phyloP scores from a whole-genome alignment of 2,888 invertebrate species.

The Microctonus hyperodae region DNA sequence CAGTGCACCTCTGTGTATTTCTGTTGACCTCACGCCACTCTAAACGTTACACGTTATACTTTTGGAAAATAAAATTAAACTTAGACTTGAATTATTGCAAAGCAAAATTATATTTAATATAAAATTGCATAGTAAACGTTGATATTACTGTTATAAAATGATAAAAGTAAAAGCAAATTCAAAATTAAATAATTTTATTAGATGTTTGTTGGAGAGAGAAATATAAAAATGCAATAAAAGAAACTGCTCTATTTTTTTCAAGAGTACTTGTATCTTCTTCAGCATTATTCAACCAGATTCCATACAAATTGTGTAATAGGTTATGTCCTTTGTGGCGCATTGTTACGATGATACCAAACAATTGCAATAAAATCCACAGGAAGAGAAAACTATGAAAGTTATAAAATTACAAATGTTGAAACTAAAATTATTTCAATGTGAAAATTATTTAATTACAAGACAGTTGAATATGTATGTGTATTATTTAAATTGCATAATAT shows the following conservation, averaged over 20 bases:
- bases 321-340: neutral
- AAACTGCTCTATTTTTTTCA: constrained; percentile 16
- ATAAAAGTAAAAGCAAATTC: neutral
- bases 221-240: constrained; percentile 24
- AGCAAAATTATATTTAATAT: neutral
- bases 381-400: neutral
- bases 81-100: neutral
- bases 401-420: neutral
- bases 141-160: neutral
- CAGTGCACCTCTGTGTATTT: constrained; percentile 10
- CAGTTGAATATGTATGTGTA: neutral
- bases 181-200: neutral
- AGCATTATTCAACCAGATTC: neutral
- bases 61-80: neutral
- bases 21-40: constrained; percentile 22
- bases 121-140: neutral
- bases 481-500: no score
- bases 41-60: neutral
- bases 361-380: neutral
- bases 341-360: neutral
- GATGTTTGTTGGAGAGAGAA: neutral
- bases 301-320: neutral
- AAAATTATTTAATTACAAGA: neutral
- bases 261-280: neutral
- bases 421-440: neutral